Percentiles rank a stretch among this genome's conserved stretches.
phyloP scores from a whole-genome alignment of 1,140 invertebrate species.

The Aphelenchoides avenae region DNA sequence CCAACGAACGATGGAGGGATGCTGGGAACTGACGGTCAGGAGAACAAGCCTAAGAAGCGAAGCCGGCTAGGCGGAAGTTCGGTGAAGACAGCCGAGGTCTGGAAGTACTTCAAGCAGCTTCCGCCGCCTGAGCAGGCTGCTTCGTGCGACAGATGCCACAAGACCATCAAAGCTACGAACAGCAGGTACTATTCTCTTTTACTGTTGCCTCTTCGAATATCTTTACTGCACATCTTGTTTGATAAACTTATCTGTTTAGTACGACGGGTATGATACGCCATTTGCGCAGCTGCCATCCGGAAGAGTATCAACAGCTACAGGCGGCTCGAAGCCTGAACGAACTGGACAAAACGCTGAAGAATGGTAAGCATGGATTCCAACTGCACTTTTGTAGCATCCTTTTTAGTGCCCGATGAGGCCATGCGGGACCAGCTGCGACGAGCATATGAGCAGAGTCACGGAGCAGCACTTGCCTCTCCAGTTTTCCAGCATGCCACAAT shows the following conservation, averaged over 20 bases:
- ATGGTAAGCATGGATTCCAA: conserved; percentile 24
- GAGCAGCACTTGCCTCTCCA: no score
- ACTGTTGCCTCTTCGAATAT: neutral
- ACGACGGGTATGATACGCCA: conserved; percentile 42
- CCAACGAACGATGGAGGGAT: no score
- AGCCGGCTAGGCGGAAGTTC: conserved; percentile 28
- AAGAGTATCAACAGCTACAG: conserved; percentile 24
- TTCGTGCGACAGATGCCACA: conserved; percentile 27
- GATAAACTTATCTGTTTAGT: conserved; percentile 15
- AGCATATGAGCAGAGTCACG: no score
- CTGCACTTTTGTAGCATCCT: no score
- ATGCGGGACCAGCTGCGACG: no score
- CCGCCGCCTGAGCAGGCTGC: conserved; percentile 36
- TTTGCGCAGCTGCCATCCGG: conserved; percentile 32
- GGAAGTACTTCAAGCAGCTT: conserved; percentile 29
- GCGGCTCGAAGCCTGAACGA: conserved; percentile 19
- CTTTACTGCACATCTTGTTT: neutral
- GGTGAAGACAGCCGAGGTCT: conserved; percentile 39
- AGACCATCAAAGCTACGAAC: conserved; percentile 42
- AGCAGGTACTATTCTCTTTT: conserved; percentile 28
- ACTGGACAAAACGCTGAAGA: conserved; percentile 25
- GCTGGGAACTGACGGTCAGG: no score
- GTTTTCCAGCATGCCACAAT: no score
- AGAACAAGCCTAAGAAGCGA: conserved; percentile 23
- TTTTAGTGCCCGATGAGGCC: no score